Percentiles rank a stretch among this genome's conserved stretches.
Evolutionary conservation across 2,113 vertebrate genomes (phyloP).

Genomic region (Percopsis transmontana): DNA sequence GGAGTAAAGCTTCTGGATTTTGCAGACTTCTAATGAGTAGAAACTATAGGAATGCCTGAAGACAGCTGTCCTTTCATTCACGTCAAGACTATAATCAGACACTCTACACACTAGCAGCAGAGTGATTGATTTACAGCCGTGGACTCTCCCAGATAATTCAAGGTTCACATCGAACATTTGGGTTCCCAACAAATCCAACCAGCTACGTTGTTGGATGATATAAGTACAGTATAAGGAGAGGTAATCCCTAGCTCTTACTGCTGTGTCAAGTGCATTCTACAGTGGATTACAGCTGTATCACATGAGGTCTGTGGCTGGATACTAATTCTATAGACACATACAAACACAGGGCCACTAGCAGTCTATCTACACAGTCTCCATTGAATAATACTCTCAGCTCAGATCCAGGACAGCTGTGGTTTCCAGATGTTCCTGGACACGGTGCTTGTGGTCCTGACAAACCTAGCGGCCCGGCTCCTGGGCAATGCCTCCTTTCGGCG

Average conservation of each 20-base stretch:
- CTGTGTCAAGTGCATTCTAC: slow-evolving; percentile 29
- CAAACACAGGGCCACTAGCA: slow-evolving; percentile 1
- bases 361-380: background rate
- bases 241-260: background rate
- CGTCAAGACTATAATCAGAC: background rate
- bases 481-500: slow-evolving; percentile 79
- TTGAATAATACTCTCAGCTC: background rate
- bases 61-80: slow-evolving; percentile 43
- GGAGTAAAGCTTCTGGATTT: slow-evolving; percentile 34
- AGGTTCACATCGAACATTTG: slow-evolving; percentile 14
- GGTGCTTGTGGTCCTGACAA: slow-evolving; percentile 81
- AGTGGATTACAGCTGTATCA: slow-evolving; percentile 28
- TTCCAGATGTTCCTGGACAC: slow-evolving; percentile 75
- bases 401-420: background rate
- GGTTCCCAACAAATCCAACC: slow-evolving; percentile 5
- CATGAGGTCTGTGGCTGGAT: slow-evolving; percentile 15
- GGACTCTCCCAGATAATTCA: slow-evolving; percentile 11
- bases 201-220: background rate
- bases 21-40: slow-evolving; percentile 16
- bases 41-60: slow-evolving; percentile 30
- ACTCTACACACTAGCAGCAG: background rate
- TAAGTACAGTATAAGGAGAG: background rate
- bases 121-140: slow-evolving; percentile 1
- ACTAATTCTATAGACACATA: slow-evolving; percentile 15
- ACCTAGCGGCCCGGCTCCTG: slow-evolving; percentile 81